phyloP scores from a whole-genome alignment of 2,888 invertebrate genomes.

The Dusona sp. region DNA sequence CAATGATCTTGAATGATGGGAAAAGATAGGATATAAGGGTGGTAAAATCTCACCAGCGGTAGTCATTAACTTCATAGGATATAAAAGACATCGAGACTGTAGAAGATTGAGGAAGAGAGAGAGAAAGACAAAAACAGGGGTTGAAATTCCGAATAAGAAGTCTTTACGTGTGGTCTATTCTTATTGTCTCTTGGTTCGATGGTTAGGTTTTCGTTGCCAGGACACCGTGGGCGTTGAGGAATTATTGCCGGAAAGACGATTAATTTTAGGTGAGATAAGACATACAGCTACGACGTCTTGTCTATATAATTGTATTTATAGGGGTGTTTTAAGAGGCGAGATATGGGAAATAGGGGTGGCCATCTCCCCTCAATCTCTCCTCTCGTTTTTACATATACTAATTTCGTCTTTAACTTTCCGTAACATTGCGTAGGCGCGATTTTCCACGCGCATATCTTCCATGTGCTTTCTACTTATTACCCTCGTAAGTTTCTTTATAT shows the following conservation, averaged over 20 bases:
- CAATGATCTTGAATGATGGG: conserved; percentile 37
- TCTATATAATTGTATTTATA: conserved; percentile 5
- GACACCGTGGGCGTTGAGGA: conserved; percentile 57
- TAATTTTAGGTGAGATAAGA: conserved; percentile 73
- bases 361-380: conserved; percentile 38
- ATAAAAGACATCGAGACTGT: no score
- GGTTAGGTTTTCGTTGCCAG: conserved; percentile 36
- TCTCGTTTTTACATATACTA: conserved; percentile 23
- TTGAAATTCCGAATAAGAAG: conserved; percentile 8
- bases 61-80: not conserved
- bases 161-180: not conserved
- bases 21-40: conserved; percentile 35
- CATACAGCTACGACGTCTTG: conserved; percentile 57
- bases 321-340: conserved; percentile 48
- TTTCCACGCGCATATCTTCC: conserved; percentile 16
- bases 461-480: not conserved
- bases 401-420: conserved; percentile 2
- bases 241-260: conserved; percentile 72
- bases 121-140: not conserved
- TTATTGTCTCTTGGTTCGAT: conserved; percentile 12
- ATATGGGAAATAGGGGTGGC: conserved; percentile 43
- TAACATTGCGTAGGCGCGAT: not conserved
- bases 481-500: conserved; percentile 20
- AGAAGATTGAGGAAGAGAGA: no score
- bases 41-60: conserved; percentile 1